Evolutionary conservation across 2,113 vertebrate genomes (phyloP).

Genomic region (Megaleporinus macrocephalus): DNA sequence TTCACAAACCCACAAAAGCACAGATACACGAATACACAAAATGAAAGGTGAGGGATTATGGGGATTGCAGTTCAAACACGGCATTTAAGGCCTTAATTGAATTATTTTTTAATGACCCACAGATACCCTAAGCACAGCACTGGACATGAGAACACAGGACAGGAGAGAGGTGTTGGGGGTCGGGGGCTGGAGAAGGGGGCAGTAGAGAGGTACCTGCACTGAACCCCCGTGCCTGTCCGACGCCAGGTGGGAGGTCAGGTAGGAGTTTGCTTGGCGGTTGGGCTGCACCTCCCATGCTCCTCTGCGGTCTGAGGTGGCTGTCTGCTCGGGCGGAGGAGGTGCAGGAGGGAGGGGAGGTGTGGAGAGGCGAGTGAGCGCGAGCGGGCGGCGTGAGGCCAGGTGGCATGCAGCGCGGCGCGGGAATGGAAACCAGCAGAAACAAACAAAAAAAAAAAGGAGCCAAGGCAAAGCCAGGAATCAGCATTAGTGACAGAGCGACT

Average conservation of each 20-base stretch:
- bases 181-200: slow-evolving; percentile 21
- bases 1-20: too few species aligned
- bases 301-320: slow-evolving; percentile 89
- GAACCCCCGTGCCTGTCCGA: slow-evolving; percentile 98
- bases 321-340: slow-evolving; percentile 80
- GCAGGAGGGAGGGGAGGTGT: slow-evolving; percentile 56
- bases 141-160: background rate
- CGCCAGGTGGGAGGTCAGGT: slow-evolving; percentile 96
- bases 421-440: slow-evolving; percentile 63
- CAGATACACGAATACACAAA: too few species aligned
- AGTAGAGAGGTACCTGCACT: slow-evolving; percentile 89
- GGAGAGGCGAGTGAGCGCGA: slow-evolving; percentile 26
- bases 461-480: slow-evolving; percentile 78
- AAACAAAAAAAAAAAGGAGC: slow-evolving; percentile 62
- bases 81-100: too few species aligned
- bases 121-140: background rate
- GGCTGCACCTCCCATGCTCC: slow-evolving; percentile 98
- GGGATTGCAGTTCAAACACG: too few species aligned
- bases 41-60: too few species aligned
- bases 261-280: slow-evolving; percentile 94
- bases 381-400: slow-evolving; percentile 62
- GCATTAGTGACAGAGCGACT: slow-evolving; percentile 69
- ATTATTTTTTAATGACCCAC: background rate
- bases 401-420: slow-evolving; percentile 73
- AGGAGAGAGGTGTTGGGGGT: slow-evolving; percentile 40